Evolutionary conservation across 2,113 vertebrate genomes (phyloP).

Genomic region (Tachysurus fulvidraco): DNA sequence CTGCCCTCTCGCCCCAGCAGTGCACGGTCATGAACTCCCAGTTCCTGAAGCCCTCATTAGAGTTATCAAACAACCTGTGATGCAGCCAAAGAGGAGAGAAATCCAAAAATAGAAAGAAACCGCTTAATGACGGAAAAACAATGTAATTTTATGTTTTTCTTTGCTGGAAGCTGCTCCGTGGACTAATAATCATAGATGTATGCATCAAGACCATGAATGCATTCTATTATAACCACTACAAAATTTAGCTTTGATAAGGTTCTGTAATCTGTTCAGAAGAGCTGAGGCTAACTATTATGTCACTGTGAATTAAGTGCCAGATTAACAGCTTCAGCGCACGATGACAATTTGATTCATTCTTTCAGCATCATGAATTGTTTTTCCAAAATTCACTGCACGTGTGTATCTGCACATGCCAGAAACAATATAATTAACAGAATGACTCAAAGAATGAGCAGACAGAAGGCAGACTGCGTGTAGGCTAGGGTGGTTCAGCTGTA

Average conservation of each 20-base stretch:
- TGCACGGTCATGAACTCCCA: constrained; percentile 97
- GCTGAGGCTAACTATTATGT: background rate
- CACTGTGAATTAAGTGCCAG: background rate
- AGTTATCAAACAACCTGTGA: constrained; percentile 80
- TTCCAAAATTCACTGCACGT: background rate
- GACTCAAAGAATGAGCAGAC: background rate
- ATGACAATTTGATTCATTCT: background rate
- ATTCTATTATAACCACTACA: background rate
- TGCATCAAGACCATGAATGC: constrained; percentile 27
- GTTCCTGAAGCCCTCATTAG: constrained; percentile 87
- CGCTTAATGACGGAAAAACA: background rate
- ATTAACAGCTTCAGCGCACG: background rate
- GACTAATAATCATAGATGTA: background rate
- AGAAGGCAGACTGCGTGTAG: background rate
- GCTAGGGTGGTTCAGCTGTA: background rate
- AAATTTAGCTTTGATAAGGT: background rate
- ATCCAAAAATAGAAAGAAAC: constrained; percentile 9
- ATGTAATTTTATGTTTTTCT: constrained; percentile 3
- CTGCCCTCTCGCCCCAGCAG: constrained; percentile 88
- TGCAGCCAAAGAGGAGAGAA: background rate
- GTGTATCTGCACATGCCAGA: background rate
- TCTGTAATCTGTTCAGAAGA: background rate
- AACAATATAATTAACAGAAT: background rate
- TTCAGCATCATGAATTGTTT: background rate
- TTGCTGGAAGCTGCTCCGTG: constrained; percentile 12